Conservation (phyloP, 2,797 vertebrate genomes). For the Mareca strepera region DNA sequence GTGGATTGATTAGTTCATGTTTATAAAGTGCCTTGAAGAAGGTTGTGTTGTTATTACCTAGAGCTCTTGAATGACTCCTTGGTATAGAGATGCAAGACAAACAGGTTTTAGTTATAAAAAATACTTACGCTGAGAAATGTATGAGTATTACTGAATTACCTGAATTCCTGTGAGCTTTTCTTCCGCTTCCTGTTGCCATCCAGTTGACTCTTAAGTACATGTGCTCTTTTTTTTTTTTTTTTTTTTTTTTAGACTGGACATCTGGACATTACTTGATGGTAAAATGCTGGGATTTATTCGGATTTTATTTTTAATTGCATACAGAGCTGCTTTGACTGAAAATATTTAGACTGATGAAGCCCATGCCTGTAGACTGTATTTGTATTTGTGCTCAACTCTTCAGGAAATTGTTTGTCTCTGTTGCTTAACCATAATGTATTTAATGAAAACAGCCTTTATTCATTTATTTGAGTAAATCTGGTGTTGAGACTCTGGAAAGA, state of each 20-base stretch:
- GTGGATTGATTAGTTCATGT: neutral
- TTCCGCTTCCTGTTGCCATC: neutral
- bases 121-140: neutral
- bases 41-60: neutral
- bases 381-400: slow-evolving; percentile 26
- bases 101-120: neutral
- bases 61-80: neutral
- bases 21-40: neutral
- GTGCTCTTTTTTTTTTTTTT: neutral
- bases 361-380: neutral
- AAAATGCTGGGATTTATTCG: slow-evolving; percentile 25
- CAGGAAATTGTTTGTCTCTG: slow-evolving; percentile 39
- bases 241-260: neutral
- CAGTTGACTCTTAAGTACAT: neutral
- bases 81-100: neutral
- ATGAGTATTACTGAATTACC: neutral
- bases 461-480: neutral
- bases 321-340: neutral
- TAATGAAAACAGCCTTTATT: neutral
- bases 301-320: slow-evolving; percentile 16
- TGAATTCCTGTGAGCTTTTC: neutral
- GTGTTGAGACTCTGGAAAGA: neutral
- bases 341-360: slow-evolving; percentile 1
- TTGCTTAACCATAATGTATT: neutral
- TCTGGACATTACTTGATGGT: neutral